Evolutionary conservation across 2,113 vertebrate species (phyloP).

Genomic region (Promerops cafer): DNA sequence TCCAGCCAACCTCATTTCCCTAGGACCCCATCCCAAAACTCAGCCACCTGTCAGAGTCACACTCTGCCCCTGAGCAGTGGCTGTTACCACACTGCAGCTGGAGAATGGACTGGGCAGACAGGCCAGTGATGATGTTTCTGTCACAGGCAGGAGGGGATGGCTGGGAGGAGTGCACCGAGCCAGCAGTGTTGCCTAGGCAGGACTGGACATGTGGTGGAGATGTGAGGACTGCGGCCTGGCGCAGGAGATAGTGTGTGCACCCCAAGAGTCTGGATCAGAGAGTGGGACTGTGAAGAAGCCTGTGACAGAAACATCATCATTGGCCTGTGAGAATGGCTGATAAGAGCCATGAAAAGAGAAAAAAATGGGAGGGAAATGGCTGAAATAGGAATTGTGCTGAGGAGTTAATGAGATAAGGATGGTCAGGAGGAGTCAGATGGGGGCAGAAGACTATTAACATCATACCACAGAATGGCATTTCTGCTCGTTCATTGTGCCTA

Average conservation of each 20-base stretch:
- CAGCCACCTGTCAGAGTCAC: neutral
- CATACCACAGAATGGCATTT: neutral
- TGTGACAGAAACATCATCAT: neutral
- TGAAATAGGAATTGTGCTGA: neutral
- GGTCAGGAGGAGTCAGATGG: neutral
- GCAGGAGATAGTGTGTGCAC: neutral
- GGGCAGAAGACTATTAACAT: neutral
- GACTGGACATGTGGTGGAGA: neutral
- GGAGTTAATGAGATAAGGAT: neutral
- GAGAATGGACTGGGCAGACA: neutral
- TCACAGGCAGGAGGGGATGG: neutral
- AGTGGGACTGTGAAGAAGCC: neutral
- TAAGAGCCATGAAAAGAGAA: neutral
- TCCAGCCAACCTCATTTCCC: neutral
- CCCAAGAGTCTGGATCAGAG: neutral
- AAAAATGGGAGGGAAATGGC: neutral
- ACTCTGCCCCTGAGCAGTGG: neutral
- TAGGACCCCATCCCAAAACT: neutral
- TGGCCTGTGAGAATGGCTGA: neutral
- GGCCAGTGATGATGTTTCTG: too few relatives aligned
- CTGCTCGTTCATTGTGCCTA: neutral
- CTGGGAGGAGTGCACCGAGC: neutral
- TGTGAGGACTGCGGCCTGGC: neutral
- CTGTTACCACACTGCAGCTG: neutral
- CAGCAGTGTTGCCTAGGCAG: neutral